phyloP scores from a whole-genome alignment of 2,797 vertebrate species.

The Myripristis murdjan region DNA sequence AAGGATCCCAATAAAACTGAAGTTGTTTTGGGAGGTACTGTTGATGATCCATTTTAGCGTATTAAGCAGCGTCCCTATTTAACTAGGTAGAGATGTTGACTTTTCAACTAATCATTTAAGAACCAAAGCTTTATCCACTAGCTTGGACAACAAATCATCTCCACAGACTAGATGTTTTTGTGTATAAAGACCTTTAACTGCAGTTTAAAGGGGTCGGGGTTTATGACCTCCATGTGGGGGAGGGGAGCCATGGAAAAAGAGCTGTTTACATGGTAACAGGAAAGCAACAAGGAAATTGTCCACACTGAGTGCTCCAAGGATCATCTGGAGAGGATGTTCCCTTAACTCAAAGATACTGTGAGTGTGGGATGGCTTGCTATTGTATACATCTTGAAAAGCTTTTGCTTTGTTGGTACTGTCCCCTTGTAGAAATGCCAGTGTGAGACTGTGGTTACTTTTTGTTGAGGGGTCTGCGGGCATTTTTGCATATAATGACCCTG shows the following conservation, averaged over 20 bases:
- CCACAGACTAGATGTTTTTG: not conserved
- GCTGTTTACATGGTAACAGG: slow-evolving; percentile 53
- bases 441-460: slow-evolving; percentile 17
- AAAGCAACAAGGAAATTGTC: slow-evolving; percentile 51
- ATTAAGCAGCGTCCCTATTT: not conserved
- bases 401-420: slow-evolving; percentile 4
- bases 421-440: slow-evolving; percentile 18
- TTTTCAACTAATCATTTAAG: not conserved
- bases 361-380: slow-evolving; percentile 25
- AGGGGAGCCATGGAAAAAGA: slow-evolving; percentile 12
- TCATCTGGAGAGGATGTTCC: slow-evolving; percentile 22
- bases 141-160: not conserved
- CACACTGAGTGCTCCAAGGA: slow-evolving; percentile 3
- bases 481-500: slow-evolving; percentile 34
- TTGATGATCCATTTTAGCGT: not conserved
- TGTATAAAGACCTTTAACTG: slow-evolving; percentile 24
- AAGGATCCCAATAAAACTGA: slow-evolving; percentile 1
- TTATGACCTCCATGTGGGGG: slow-evolving; percentile 59
- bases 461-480: slow-evolving; percentile 9
- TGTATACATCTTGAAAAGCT: slow-evolving; percentile 37
- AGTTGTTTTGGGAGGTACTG: not conserved
- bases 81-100: not conserved
- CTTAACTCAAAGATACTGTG: slow-evolving; percentile 1
- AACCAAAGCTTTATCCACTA: not conserved
- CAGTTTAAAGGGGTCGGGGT: slow-evolving; percentile 9